Evolutionary conservation across 64 coral and sea anemone genomes (phyloP).

Genomic region (Pachyseris speciosa): DNA sequence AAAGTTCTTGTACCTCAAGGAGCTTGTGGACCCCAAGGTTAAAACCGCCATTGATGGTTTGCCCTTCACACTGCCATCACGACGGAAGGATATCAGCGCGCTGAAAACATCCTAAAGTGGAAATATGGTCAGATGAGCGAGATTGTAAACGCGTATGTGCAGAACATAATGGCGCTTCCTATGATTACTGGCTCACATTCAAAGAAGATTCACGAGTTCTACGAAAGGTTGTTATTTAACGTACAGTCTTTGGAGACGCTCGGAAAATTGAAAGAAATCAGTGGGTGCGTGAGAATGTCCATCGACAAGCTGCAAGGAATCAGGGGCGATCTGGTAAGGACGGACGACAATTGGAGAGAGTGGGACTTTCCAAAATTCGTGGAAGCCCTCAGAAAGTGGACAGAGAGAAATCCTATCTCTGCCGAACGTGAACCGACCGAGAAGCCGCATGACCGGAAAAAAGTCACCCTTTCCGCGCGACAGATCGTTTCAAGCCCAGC

Average conservation of each 20-base stretch:
- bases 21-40: slow-evolving; percentile 29
- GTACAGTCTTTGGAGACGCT: slow-evolving; percentile 67
- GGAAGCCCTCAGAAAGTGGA: slow-evolving; percentile 41
- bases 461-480: background rate
- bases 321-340: slow-evolving; percentile 55
- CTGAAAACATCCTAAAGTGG: slow-evolving; percentile 36
- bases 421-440: background rate
- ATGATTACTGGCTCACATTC: slow-evolving; percentile 8
- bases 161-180: slow-evolving; percentile 44
- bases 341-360: slow-evolving; percentile 36
- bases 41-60: slow-evolving; percentile 43
- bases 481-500: slow-evolving; percentile 31
- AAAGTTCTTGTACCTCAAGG: slow-evolving; percentile 39
- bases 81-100: slow-evolving; percentile 50
- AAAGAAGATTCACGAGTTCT: slow-evolving; percentile 51
- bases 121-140: slow-evolving; percentile 59
- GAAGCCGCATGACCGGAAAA: background rate
- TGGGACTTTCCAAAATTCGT: slow-evolving; percentile 59
- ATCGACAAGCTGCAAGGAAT: slow-evolving; percentile 72
- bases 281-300: slow-evolving; percentile 49
- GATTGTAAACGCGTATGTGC: slow-evolving; percentile 25
- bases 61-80: background rate
- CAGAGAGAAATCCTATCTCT: slow-evolving; percentile 50
- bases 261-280: slow-evolving; percentile 27
- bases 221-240: slow-evolving; percentile 39